These are phyloP conservation scores for Tupaia chinensis DNA, from an alignment of 2,113 vertebrate genomes.

Conservation along the genomic window DNA sequence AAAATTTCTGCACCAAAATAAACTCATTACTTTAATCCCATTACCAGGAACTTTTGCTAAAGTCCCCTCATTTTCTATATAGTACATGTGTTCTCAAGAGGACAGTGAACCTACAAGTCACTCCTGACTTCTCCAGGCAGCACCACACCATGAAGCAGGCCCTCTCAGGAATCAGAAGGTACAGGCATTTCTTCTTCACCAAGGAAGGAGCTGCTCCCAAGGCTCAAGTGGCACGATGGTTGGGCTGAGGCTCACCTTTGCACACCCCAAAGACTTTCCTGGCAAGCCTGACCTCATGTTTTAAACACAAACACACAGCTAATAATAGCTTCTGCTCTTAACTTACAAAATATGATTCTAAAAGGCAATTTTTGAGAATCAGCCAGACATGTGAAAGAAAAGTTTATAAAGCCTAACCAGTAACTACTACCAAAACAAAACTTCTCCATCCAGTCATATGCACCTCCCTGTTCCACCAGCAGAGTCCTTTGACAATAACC, in stretches of 20 bases:
- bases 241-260: slow-evolving; percentile 71
- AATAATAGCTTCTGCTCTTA: slow-evolving; percentile 87
- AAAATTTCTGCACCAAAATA: too few species aligned
- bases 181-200: slow-evolving; percentile 35
- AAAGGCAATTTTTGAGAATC: slow-evolving; percentile 81
- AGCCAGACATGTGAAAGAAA: slow-evolving; percentile 79
- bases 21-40: too few species aligned
- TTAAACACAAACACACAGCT: slow-evolving; percentile 86
- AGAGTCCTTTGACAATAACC: slow-evolving; percentile 49
- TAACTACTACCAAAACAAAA: slow-evolving; percentile 75
- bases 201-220: slow-evolving; percentile 70
- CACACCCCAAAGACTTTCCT: slow-evolving; percentile 77
- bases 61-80: too few species aligned
- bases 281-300: slow-evolving; percentile 87
- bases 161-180: slow-evolving; percentile 52
- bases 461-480: slow-evolving; percentile 48
- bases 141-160: slow-evolving; percentile 57
- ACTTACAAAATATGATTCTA: slow-evolving; percentile 85
- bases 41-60: too few species aligned
- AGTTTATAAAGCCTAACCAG: slow-evolving; percentile 64
- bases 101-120: slow-evolving; percentile 15
- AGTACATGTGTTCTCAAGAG: neutral
- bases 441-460: neutral
- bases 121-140: slow-evolving; percentile 11
- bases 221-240: slow-evolving; percentile 50